Conservation (phyloP, 1,140 invertebrate genomes). For the Drosophila bifasciata region DNA sequence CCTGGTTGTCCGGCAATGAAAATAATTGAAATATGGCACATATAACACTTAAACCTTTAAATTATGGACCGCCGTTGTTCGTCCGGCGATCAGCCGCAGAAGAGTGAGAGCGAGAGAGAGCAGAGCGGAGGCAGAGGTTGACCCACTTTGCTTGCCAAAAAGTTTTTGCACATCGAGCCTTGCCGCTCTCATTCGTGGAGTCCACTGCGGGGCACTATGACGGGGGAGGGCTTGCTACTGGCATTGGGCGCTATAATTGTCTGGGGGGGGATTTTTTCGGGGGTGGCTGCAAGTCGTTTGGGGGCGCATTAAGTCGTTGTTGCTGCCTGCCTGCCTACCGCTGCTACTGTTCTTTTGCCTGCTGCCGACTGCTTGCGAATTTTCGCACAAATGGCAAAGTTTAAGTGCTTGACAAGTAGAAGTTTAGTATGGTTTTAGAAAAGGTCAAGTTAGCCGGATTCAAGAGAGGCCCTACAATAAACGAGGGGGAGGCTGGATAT, state of each 20-base stretch:
- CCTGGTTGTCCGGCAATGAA: constrained; percentile 3
- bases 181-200: too few relatives aligned
- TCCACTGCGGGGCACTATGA: too few relatives aligned
- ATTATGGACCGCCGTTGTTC: too few relatives aligned
- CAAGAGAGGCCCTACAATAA: neutral
- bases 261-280: constrained; percentile 1
- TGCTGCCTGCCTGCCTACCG: constrained; percentile 1
- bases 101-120: neutral
- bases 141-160: constrained; percentile 48
- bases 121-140: constrained; percentile 13
- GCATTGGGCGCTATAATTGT: constrained; percentile 14
- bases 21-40: constrained; percentile 12
- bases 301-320: constrained; percentile 13
- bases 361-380: too few relatives aligned
- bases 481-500: too few relatives aligned
- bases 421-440: neutral
- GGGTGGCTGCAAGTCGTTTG: constrained; percentile 18
- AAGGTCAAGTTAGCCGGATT: too few relatives aligned
- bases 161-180: constrained; percentile 25
- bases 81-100: neutral
- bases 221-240: neutral
- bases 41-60: constrained; percentile 32
- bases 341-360: too few relatives aligned
- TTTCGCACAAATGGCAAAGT: constrained; percentile 24
- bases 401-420: constrained; percentile 19